Evolutionary conservation across 53 echinoderm and acorn worm species (phyloP).

Genomic region (Arbacia lixula): DNA sequence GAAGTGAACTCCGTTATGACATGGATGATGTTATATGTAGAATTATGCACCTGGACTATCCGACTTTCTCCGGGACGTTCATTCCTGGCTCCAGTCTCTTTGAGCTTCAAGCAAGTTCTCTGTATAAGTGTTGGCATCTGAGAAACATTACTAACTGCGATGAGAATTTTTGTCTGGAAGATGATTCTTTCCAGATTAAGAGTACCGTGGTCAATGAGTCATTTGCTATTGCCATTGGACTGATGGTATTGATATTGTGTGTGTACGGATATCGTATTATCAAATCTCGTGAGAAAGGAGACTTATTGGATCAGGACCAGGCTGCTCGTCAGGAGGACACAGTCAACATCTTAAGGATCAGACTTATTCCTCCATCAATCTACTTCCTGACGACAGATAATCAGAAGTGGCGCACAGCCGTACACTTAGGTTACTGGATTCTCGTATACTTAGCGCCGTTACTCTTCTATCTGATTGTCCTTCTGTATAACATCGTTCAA

Average conservation of each 20-base stretch:
- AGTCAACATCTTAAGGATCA: constrained; percentile 16
- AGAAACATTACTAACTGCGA: not conserved
- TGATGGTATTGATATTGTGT: not conserved
- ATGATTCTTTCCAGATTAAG: not conserved
- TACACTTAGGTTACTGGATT: not conserved
- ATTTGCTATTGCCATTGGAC: not conserved
- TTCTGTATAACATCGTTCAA: not conserved
- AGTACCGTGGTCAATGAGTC: not conserved
- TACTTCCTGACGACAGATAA: not conserved
- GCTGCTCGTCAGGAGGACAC: not conserved
- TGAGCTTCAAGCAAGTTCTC: constrained; percentile 11
- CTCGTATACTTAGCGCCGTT: not conserved
- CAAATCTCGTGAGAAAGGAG: not conserved
- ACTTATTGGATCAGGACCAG: not conserved
- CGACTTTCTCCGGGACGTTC: not conserved
- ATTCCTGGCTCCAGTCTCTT: constrained; percentile 31
- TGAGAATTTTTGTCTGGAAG: not conserved
- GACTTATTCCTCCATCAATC: not conserved
- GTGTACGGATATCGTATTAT: not conserved
- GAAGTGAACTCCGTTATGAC: not conserved
- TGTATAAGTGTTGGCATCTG: constrained; percentile 3
- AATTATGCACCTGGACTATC: not conserved
- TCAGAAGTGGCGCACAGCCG: not conserved
- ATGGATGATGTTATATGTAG: not conserved
- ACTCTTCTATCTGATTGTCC: not conserved